Base-by-base conservation (phyloP, 2,888 invertebrate genomes). In the Machimus atricapillus region DNA sequence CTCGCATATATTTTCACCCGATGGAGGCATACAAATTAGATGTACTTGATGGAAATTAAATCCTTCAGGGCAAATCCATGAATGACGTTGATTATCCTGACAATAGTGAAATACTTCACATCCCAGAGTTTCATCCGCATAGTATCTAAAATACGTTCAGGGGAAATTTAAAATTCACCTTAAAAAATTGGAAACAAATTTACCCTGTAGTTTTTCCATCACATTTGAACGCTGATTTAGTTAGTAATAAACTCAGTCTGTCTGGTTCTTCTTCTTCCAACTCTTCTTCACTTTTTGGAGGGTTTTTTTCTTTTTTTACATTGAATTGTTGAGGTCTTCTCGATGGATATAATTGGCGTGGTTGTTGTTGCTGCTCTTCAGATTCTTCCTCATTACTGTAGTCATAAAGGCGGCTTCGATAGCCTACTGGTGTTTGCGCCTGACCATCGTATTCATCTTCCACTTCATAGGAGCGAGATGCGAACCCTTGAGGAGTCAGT, bases 101-200 rank as follows among this genome's bases (percentile, higher is more conserved):
- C 98, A 98, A 92, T 98, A 98, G 91, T 98, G 98, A 95, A 98
- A 98, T 58, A 98, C 97, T 93, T 98, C 97, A 91, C 98, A 98
- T 90, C 95, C 95, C 34, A 98, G 94, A 76, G 96, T 96, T 90
- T 97, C 96, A 91, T 98, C 98, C 37, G 98, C 98, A 91, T 98
- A 98, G 93, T 98, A 98, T 9, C 92, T 92, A 52, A 81, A 66
- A 19, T 52, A 19, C 19, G 52, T n/a, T 4, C 52, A 52, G 1
- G n/a, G 52, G 43, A 27, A 81, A 81, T 77, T 34, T 66, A 40
- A 16, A 34, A 56, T 40, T n/a, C 0, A n/a, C n/a, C 52, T 52
- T 52, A 16, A 4, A 40, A 7, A 86, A 56, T 58, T 56, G 73
- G 9, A 79, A 37, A 46, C 1, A 19, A 3, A 76, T 88, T 89